phyloP scores from a whole-genome alignment of 2,113 vertebrate genomes.

The Microtus pennsylvanicus region DNA sequence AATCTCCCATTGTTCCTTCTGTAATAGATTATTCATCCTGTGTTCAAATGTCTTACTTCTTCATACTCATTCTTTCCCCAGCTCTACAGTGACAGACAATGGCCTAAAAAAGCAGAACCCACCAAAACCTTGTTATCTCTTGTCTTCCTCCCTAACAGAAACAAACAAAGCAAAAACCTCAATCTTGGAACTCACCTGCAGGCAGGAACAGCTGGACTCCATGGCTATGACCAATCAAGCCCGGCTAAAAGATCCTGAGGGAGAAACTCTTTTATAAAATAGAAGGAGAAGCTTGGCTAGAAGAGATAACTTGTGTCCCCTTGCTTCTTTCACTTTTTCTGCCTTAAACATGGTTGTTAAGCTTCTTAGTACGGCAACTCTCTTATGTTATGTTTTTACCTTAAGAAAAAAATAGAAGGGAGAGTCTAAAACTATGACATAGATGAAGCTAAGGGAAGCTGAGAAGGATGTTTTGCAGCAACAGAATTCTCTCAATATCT shows the following conservation, averaged over 20 bases:
- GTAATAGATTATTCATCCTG: neutral
- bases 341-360: neutral
- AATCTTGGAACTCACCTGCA: neutral
- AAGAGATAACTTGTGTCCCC: neutral
- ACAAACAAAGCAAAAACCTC: neutral
- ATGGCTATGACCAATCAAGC: neutral
- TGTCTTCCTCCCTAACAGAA: neutral
- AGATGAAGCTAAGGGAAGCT: neutral
- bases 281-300: neutral
- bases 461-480: conserved; percentile 10
- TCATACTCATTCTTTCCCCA: neutral
- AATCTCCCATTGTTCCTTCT: conserved; percentile 5
- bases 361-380: neutral
- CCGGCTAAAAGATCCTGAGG: neutral
- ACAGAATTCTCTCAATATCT: neutral
- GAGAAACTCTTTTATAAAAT: neutral
- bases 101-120: neutral
- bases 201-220: neutral
- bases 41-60: neutral
- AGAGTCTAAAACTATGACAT: no score
- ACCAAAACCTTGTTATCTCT: neutral
- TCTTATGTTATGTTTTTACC: neutral
- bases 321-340: neutral
- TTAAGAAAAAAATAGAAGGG: neutral
- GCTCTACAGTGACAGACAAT: neutral